Evolutionary conservation across 1,140 invertebrate genomes (phyloP), one percentile per base, ranked within the genome.

Genomic region (Zaprionus taronus): DNA sequence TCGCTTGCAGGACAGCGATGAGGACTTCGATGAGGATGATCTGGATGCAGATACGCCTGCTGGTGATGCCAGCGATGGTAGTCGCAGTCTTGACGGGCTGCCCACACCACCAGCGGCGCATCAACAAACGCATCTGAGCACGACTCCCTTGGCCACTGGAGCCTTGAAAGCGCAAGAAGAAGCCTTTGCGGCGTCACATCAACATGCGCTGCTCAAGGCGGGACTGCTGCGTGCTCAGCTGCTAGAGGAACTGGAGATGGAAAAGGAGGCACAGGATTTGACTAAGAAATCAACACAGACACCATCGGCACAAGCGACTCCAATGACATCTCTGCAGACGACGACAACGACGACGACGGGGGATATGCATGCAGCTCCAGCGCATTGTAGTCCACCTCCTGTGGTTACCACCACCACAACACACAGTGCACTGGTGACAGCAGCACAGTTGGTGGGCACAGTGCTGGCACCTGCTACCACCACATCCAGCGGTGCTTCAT

Each of bases 11-110:
- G 91, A 92, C 77, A 91, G 90, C 63, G 91, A 92, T 41, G 91
- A 92, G 62, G 91, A 92, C 26, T 92, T 77, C 49, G 91, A 92
- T 64, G 91, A 92, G 68, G 91, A 92, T 55, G 91, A 92, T 15
- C 77, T 80, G 5, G 85, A 82, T 22, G 84, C 62, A 3, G 91
- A 89, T 4, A 73, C 77, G 2, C 31, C 31, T 1, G 87, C 80
- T 9, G 89, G 82, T 1, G 87, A 91, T 49, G 68, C n/a, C 0
- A 90, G 81, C 26, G 81, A 91, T 14, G 70, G 64, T 5, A 91
- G 86, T 41, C 31, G 64, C 14, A 91, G 86, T 47, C 31, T 79
- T 6, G 82, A 85, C 20, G 74, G 81, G 26, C 55, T 85, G 57
- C 85, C 82, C 34, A 92, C 91, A 22, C 91, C 91, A 3, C 91